phyloP scores from a whole-genome alignment of 2,888 invertebrate genomes.

The Drosophila parthenogenetica region DNA sequence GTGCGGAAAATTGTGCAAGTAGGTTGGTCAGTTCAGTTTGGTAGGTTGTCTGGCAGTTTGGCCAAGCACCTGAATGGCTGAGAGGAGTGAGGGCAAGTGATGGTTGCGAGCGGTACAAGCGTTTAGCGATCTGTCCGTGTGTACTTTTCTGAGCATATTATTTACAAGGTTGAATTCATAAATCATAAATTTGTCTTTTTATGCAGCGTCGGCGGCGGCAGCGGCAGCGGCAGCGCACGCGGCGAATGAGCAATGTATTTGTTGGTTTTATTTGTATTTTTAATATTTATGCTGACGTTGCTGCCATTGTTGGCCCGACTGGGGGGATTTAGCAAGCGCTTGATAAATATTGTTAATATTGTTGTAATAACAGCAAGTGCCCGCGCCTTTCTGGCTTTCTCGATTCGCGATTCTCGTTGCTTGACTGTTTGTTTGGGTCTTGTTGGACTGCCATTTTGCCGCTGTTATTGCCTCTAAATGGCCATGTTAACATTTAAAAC shows the following conservation, averaged over 20 bases:
- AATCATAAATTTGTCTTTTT: conserved; percentile 82
- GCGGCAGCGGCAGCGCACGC: conserved; percentile 63
- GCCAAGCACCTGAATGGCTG: conserved; percentile 5
- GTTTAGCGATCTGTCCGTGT: conserved; percentile 74
- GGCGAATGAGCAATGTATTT: conserved; percentile 57
- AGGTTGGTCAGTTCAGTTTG: conserved; percentile 69
- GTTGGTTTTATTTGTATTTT: conserved; percentile 20
- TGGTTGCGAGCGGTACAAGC: conserved; percentile 54
- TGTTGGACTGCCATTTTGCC: conserved; percentile 76
- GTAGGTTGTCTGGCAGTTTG: conserved; percentile 29
- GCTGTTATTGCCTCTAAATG: conserved; percentile 81
- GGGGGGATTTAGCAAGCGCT: conserved; percentile 60
- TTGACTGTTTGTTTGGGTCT: conserved; percentile 4
- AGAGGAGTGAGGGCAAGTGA: conserved; percentile 9
- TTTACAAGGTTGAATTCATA: conserved; percentile 82
- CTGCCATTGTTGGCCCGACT: conserved; percentile 65
- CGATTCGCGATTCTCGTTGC: conserved; percentile 48
- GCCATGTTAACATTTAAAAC: conserved; percentile 80
- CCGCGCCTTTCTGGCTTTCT: conserved; percentile 76
- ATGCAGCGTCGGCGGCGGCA: conserved; percentile 65
- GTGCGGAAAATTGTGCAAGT: conserved; percentile 81
- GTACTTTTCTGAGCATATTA: conserved; percentile 77
- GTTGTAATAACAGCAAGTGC: conserved; percentile 77
- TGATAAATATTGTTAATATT: conserved; percentile 80
- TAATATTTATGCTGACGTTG: conserved; percentile 72